phyloP scores from a whole-genome alignment of 2,113 vertebrate species.

The Callaeas wilsoni region DNA sequence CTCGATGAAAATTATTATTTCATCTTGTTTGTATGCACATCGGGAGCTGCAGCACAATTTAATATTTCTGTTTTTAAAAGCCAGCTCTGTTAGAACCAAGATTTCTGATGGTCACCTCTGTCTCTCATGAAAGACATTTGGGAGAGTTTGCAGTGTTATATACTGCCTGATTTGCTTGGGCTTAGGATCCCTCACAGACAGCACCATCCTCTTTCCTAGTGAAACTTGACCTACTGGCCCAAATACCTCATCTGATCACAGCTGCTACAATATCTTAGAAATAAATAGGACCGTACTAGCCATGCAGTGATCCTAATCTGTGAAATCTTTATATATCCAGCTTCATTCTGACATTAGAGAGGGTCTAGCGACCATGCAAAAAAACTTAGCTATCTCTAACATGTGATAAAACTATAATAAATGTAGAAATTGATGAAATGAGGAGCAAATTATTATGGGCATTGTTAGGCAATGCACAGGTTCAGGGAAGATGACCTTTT shows the following conservation, averaged over 20 bases:
- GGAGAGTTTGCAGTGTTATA: neutral
- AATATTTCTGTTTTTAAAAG: neutral
- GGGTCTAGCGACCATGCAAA: conserved; percentile 53
- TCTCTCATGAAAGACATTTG: neutral
- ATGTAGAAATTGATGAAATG: conserved; percentile 50
- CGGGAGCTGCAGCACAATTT: neutral
- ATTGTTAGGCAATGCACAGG: conserved; percentile 25
- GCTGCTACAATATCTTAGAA: conserved; percentile 7
- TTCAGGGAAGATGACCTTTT: conserved; percentile 37
- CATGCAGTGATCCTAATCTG: conserved; percentile 51
- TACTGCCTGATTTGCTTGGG: neutral
- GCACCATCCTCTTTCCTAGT: neutral
- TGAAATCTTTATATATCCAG: conserved; percentile 9
- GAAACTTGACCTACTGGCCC: conserved; percentile 29
- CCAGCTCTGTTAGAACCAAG: neutral
- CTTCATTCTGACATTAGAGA: conserved; percentile 33
- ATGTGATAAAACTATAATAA: conserved; percentile 19
- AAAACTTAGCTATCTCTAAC: conserved; percentile 25
- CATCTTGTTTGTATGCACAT: neutral
- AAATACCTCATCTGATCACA: conserved; percentile 35
- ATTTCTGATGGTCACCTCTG: neutral
- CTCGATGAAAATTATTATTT: neutral
- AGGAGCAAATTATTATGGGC: neutral
- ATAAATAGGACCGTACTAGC: conserved; percentile 15
- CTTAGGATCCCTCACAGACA: neutral